Evolutionary conservation across 2,113 vertebrate genomes (phyloP).

Genomic region (Trematocara marginatum): DNA sequence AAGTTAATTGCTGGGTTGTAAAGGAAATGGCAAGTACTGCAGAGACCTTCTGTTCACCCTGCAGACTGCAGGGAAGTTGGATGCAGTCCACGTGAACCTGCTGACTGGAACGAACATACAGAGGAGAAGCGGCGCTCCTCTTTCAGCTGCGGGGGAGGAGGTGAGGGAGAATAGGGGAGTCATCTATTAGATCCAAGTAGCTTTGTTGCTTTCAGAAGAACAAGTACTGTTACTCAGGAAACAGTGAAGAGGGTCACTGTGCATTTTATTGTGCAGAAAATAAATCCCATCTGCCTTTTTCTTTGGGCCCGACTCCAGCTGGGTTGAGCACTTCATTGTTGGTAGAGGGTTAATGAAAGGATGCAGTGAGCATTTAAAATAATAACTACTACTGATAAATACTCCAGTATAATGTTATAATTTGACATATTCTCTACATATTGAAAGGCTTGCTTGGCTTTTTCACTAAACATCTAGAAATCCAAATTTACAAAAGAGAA

Average conservation of each 20-base stretch:
- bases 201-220: constrained; percentile 14
- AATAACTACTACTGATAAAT: background rate
- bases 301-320: background rate
- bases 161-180: background rate
- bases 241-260: background rate
- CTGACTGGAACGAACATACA: constrained; percentile 47
- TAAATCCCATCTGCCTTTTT: background rate
- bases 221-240: background rate
- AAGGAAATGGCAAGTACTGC: constrained; percentile 51
- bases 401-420: background rate
- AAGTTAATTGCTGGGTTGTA: constrained; percentile 58
- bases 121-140: constrained; percentile 23
- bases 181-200: constrained; percentile 16
- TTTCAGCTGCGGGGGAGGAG: background rate
- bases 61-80: constrained; percentile 52
- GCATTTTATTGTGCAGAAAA: background rate
- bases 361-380: background rate
- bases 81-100: constrained; percentile 53
- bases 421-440: background rate
- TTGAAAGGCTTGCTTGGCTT: background rate
- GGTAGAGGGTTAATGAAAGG: background rate
- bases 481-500: background rate
- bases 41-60: constrained; percentile 55
- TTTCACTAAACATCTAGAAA: background rate
- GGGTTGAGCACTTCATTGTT: background rate